Percentiles rank a stretch among this genome's conserved stretches.
Conservation (phyloP, 1,140 invertebrate species). For the Chrysoperla carnea region DNA sequence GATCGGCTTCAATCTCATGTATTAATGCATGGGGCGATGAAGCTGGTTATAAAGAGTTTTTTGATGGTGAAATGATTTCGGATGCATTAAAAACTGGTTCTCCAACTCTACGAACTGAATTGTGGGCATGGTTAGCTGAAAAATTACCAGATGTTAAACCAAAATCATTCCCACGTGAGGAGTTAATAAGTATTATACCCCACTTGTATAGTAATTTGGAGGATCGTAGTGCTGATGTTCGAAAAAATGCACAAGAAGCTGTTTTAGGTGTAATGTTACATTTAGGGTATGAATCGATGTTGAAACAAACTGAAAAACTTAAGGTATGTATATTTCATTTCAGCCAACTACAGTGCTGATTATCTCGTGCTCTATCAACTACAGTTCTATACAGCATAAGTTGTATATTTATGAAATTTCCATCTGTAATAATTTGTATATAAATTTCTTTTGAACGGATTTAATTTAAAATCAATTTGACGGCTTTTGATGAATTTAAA, state of each 20-base stretch:
- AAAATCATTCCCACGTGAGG: constrained; percentile 62
- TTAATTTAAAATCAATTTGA: too few relatives aligned
- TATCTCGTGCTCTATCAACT: not conserved
- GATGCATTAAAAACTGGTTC: constrained; percentile 74
- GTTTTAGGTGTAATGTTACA: constrained; percentile 87
- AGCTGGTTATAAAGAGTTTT: constrained; percentile 62
- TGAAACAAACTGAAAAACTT: constrained; percentile 58
- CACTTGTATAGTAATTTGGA: constrained; percentile 70
- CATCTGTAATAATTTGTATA: too few relatives aligned
- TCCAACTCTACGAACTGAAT: constrained; percentile 58
- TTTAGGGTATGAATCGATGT: constrained; percentile 68
- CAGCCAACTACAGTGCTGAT: not conserved
- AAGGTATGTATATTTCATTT: constrained; percentile 35
- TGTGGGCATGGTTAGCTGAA: constrained; percentile 71
- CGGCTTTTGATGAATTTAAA: too few relatives aligned
- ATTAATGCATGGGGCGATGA: constrained; percentile 71
- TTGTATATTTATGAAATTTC: not conserved
- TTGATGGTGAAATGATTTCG: constrained; percentile 75
- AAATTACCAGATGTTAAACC: constrained; percentile 51
- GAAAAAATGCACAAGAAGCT: constrained; percentile 77
- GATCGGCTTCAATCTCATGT: constrained; percentile 56
- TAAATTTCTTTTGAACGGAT: too few relatives aligned
- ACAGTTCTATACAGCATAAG: not conserved
- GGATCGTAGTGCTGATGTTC: constrained; percentile 79
- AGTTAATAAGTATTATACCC: constrained; percentile 60